Evolutionary conservation across 2,797 vertebrate genomes (phyloP).

Genomic region (Valencia hispanica): DNA sequence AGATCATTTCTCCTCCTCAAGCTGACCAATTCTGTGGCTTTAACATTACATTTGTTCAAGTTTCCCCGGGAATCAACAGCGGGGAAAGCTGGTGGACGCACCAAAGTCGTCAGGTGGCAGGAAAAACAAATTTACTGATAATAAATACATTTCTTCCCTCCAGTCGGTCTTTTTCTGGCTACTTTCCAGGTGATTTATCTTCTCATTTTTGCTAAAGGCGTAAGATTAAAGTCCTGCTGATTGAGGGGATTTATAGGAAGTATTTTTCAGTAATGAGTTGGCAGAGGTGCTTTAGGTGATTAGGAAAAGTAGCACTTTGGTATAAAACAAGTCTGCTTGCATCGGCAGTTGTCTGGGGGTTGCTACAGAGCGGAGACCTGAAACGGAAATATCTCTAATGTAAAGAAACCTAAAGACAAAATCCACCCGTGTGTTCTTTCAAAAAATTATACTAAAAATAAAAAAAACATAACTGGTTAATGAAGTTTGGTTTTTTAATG

Average conservation of each 20-base stretch:
- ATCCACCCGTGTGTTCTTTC: neutral
- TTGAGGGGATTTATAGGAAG: conserved; percentile 32
- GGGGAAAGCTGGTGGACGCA: neutral
- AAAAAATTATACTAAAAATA: neutral
- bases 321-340: conserved; percentile 17
- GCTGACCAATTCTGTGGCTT: neutral
- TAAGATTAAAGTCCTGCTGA: conserved; percentile 27
- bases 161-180: conserved; percentile 14
- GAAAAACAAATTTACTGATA: conserved; percentile 2
- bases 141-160: conserved; percentile 6
- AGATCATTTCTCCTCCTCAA: conserved; percentile 5
- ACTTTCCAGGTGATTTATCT: conserved; percentile 38
- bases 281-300: neutral
- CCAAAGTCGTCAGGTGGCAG: neutral
- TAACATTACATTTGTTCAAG: neutral
- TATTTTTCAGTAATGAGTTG: conserved; percentile 41
- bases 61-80: neutral
- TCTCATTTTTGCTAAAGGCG: conserved; percentile 26
- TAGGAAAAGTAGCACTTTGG: conserved; percentile 26
- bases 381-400: conserved; percentile 4
- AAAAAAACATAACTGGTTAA: neutral
- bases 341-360: conserved; percentile 7
- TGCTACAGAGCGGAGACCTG: conserved; percentile 1
- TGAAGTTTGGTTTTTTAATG: neutral
- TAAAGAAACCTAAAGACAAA: neutral